Evolutionary conservation across 2,888 invertebrate species (phyloP), one percentile per base, ranked within the genome.

Genomic region (Tridacna gigas): DNA sequence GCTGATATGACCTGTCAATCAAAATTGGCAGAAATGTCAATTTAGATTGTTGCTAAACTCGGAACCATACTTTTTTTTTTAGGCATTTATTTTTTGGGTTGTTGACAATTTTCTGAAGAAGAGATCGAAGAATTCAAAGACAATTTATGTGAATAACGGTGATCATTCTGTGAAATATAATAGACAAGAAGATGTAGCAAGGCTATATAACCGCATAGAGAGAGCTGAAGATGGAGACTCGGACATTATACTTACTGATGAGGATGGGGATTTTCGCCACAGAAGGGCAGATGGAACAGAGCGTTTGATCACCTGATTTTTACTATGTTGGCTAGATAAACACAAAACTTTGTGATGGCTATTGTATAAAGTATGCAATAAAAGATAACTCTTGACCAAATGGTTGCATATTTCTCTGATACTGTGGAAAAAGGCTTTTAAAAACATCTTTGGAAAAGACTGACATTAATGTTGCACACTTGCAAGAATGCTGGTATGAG

Each of bases 61-160:
- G 7, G 37, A 37, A 2, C 7, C 3, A 37, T 37, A 4, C n/a
- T 63, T 22, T 63, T 48, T 25, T 84, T 96, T 96, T 75, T 95
- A 97, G 97, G 97, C 97, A 90, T 96, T 97, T 93, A 97, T 97
- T 96, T 97, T 97, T 95, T 97, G 97, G 97, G 97, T 97, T 89
- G 97, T 97, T 0, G 97, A 97, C 95, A 97, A 97, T 95, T 97
- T 97, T 95, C 95, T 97, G 75, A 97, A 97, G 97, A 96, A 92
- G 56, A 92, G 91, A 77, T 89, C 91, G 9, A 90, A 88, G 66
- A 90, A 88, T 28, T 86, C 91, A 37, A 92, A 92, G 81, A 91
- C 91, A 20, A 89, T 93, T 26, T 92, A 92, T 80, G 89, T 92
- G 51, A 91, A 81, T 80, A 89, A 89, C 61, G 85, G 80, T 73